phyloP scores from a whole-genome alignment of 1,140 invertebrate genomes.

The Hermatobates lingyangjiaoensis region DNA sequence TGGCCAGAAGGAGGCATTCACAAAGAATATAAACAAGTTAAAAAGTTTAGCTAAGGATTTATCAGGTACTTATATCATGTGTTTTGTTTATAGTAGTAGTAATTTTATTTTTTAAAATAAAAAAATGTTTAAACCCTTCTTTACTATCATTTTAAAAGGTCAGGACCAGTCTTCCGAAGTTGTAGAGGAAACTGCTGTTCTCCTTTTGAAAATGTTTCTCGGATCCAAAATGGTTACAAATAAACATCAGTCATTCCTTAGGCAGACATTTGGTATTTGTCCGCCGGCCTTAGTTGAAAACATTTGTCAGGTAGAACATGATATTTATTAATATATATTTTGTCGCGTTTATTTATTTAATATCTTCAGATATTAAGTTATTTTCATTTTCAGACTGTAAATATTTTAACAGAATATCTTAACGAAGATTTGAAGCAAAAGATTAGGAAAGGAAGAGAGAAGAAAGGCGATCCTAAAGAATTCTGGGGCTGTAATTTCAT shows the following conservation, averaged over 20 bases:
- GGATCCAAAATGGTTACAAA: slow-evolving; percentile 34
- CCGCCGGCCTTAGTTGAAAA: slow-evolving; percentile 27
- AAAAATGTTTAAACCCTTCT: neutral
- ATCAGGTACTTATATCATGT: slow-evolving; percentile 1
- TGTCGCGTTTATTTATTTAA: neutral
- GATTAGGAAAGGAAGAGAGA: slow-evolving; percentile 4
- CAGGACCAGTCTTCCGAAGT: slow-evolving; percentile 30
- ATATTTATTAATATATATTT: neutral
- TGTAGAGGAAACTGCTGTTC: slow-evolving; percentile 39
- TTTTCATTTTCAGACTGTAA: slow-evolving; percentile 24
- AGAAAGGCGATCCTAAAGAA: neutral
- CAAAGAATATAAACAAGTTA: slow-evolving; percentile 6
- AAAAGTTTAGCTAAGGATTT: neutral
- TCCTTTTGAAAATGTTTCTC: slow-evolving; percentile 37
- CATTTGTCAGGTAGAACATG: slow-evolving; percentile 24
- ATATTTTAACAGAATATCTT: slow-evolving; percentile 22
- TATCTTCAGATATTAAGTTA: slow-evolving; percentile 1
- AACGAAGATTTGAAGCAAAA: slow-evolving; percentile 9
- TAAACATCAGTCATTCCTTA: slow-evolving; percentile 29
- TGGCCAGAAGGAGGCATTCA: neutral
- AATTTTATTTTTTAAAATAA: neutral
- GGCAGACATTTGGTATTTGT: slow-evolving; percentile 33
- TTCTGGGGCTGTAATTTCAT: neutral
- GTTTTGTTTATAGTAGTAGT: neutral
- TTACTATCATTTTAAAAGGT: no score